Evolutionary conservation across 2,888 invertebrate species (phyloP).

Genomic region (Sycophila texana): DNA sequence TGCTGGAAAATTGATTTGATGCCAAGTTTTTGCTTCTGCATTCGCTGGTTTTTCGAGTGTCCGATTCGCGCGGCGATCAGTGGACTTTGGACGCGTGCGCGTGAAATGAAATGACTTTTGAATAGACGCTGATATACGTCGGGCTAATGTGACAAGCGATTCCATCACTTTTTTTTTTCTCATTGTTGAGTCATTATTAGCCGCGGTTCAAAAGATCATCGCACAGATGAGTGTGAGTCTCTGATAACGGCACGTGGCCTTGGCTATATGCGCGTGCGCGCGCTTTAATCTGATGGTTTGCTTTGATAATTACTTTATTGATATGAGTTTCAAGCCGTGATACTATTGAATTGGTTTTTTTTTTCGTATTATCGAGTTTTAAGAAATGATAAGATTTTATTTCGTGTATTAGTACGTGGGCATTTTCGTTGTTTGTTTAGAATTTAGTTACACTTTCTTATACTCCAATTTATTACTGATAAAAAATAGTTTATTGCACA

Average conservation of each 20-base stretch:
- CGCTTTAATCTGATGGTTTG: slow-evolving; percentile 21
- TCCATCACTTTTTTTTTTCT: neutral
- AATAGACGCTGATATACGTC: slow-evolving; percentile 11
- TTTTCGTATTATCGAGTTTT: too few relatives aligned
- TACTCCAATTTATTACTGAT: too few relatives aligned
- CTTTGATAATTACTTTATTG: slow-evolving; percentile 27
- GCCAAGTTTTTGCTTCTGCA: too few relatives aligned
- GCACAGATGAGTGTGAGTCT: neutral
- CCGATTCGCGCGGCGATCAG: neutral
- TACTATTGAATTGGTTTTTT: too few relatives aligned
- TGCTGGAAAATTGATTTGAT: too few relatives aligned
- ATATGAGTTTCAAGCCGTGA: neutral
- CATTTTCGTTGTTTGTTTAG: too few relatives aligned
- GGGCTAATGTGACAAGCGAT: neutral
- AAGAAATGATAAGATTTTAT: too few relatives aligned
- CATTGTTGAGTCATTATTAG: slow-evolving; percentile 2
- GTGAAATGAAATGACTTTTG: slow-evolving; percentile 4
- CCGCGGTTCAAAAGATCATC: slow-evolving; percentile 48
- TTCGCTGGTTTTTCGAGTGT: neutral
- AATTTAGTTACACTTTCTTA: too few relatives aligned
- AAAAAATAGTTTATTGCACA: too few relatives aligned
- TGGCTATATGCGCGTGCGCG: slow-evolving; percentile 1
- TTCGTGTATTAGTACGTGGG: too few relatives aligned
- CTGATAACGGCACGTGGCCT: slow-evolving; percentile 36
- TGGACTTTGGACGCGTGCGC: slow-evolving; percentile 18